A percentile compares a stretch with the other conserved stretches of the same genome.
These are phyloP conservation scores for Elysia crispata DNA, from an alignment of 2,888 invertebrate species.

Conservation along the genomic window DNA sequence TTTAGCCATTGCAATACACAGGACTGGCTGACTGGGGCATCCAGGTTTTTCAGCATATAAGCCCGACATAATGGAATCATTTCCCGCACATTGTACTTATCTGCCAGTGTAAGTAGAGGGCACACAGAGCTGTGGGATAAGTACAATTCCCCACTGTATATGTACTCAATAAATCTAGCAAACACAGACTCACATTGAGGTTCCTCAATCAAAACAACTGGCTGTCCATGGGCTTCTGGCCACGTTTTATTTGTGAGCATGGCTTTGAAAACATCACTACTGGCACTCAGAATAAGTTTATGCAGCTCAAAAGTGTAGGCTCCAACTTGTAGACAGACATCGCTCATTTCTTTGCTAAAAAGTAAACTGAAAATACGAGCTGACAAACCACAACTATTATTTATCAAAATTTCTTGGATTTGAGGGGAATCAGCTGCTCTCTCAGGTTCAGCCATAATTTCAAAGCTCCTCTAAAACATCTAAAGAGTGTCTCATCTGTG, in stretches of 20 bases:
- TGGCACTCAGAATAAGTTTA: conserved; percentile 92
- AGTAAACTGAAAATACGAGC: conserved; percentile 54
- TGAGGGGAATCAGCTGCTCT: no score
- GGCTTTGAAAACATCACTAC: conserved; percentile 95
- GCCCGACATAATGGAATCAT: conserved; percentile 88
- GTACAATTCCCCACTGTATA: conserved; percentile 93
- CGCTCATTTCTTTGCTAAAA: conserved; percentile 85
- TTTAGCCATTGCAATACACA: conserved; percentile 48
- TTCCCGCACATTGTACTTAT: conserved; percentile 96
- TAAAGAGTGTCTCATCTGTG: no score
- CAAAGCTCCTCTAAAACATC: no score
- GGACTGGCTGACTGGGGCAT: conserved; percentile 36
- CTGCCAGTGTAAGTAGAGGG: conserved; percentile 91
- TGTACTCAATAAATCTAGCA: conserved; percentile 90
- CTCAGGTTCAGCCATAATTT: no score
- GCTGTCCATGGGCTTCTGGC: conserved; percentile 91
- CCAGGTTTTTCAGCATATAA: conserved; percentile 84
- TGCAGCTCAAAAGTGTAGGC: conserved; percentile 91
- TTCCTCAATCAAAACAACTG: conserved; percentile 90
- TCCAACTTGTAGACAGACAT: conserved; percentile 90
- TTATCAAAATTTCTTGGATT: conserved; percentile 38
- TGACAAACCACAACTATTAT: conserved; percentile 38
- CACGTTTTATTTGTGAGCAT: conserved; percentile 97
- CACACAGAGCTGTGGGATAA: conserved; percentile 90
- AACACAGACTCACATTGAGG: conserved; percentile 90